phyloP scores from a whole-genome alignment of 2,797 vertebrate genomes.

The Propithecus perrieri region DNA sequence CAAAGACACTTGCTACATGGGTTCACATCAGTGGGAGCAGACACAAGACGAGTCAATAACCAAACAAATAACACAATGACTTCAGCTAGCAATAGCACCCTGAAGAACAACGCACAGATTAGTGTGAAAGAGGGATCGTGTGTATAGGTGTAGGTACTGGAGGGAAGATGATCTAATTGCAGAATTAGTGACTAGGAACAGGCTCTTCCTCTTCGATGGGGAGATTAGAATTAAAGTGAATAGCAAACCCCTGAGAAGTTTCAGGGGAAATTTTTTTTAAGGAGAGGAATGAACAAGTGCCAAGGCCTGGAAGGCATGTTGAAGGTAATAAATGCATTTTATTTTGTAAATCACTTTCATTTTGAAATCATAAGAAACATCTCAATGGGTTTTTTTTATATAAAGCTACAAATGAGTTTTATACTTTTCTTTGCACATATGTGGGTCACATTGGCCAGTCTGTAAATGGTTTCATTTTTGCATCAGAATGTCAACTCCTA shows the following conservation, averaged over 20 bases:
- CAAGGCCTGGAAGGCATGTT: no score
- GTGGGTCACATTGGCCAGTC: neutral
- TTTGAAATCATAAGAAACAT: neutral
- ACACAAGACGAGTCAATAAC: neutral
- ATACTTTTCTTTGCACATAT: neutral
- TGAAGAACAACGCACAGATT: neutral
- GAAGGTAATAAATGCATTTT: neutral
- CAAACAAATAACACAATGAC: neutral
- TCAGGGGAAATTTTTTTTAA: neutral
- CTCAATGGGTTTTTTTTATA: neutral
- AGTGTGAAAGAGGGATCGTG: rapidly evolving
- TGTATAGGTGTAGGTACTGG: rapidly evolving
- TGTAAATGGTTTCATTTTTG: neutral
- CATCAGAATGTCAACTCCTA: neutral
- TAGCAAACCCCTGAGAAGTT: neutral
- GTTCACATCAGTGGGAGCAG: neutral
- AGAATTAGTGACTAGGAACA: neutral
- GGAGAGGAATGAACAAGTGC: neutral
- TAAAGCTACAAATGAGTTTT: neutral
- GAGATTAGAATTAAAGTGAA: neutral
- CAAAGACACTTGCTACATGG: neutral
- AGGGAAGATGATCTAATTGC: rapidly evolving
- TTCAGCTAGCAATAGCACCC: neutral
- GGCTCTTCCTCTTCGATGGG: neutral
- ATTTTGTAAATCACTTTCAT: neutral